Evolutionary conservation across 2,888 invertebrate genomes (phyloP), one percentile per base, ranked within the genome.

Genomic region (Patella depressa): DNA sequence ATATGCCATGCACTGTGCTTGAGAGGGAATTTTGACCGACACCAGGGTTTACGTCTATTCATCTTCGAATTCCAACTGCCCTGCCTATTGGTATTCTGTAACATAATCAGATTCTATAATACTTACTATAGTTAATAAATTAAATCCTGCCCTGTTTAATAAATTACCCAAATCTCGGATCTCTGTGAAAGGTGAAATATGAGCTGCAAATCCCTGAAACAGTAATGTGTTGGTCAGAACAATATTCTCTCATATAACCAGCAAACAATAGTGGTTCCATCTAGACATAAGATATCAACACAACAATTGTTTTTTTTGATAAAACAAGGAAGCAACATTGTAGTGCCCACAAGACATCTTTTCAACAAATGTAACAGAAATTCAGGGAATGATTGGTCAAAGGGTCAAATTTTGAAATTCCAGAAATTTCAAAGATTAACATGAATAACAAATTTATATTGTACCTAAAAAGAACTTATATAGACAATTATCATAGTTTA

Each of bases 131-230:
- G 98, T 98, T 71, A 97, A 93, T 93, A 98, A 95, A 0, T 95
- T 95, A 91, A 96, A 98, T 0, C 98, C 98, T 74, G 98, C 96
- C 84, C 95, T 94, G 80, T 92, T 94, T 17, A 99, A 92, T 79
- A 99, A 93, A 29, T 95, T 94, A 0, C 98, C 99, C 71, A 99
- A 94, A 90, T 99, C 99, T 82, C 95, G 92, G 0, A 95, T 94
- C 90, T 95, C 94, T 17, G 97, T 95, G 88, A 98, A 98, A 0
- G 98, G 98, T 0, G 98, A 98, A 55, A 98, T 93, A 87, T 98
- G 98, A 0, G 97, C 95, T 0, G 96, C 94, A 84, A 98, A 94
- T 0, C 98, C 98, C 93, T 93, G 85, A 17, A 85, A 83, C 45
- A 45, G 45, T 45, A 45, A 45, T 9, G 1, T 45, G 9, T 45